Conservation (phyloP, 2,888 invertebrate genomes). For the Drosophila greeni region DNA sequence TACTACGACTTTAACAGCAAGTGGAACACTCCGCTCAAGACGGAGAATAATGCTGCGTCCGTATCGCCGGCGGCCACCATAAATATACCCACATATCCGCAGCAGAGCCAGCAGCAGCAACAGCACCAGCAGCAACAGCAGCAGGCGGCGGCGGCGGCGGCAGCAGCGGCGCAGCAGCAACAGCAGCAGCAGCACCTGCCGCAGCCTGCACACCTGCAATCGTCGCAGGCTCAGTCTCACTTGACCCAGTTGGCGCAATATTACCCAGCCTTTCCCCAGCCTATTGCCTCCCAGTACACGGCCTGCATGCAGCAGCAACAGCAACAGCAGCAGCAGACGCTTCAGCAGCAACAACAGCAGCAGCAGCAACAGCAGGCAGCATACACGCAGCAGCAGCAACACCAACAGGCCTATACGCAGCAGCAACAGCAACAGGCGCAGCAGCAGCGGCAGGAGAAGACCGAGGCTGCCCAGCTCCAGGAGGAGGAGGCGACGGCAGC, state of each 20-base stretch:
- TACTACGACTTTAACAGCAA: conserved; percentile 90
- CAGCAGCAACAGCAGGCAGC: conserved; percentile 73
- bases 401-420: conserved; percentile 65
- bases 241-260: conserved; percentile 81
- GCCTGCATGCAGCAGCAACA: conserved; percentile 77
- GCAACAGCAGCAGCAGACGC: conserved; percentile 59
- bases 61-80: conserved; percentile 75
- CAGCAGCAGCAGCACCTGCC: conserved; percentile 79
- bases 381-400: conserved; percentile 64
- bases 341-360: conserved; percentile 64
- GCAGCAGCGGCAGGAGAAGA: conserved; percentile 66
- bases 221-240: conserved; percentile 86
- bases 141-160: conserved; percentile 64
- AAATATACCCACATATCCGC: conserved; percentile 79
- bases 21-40: conserved; percentile 85
- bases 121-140: conserved; percentile 76
- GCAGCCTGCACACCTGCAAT: conserved; percentile 86
- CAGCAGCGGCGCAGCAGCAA: conserved; percentile 45
- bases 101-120: conserved; percentile 69
- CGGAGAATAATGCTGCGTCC: conserved; percentile 75
- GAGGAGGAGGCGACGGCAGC: conserved; percentile 65
- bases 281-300: conserved; percentile 77
- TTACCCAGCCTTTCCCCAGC: conserved; percentile 78
- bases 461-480: conserved; percentile 57
- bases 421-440: conserved; percentile 67